Conservation (phyloP, 2,113 vertebrate species). For the Periophthalmodon schlosseri region DNA sequence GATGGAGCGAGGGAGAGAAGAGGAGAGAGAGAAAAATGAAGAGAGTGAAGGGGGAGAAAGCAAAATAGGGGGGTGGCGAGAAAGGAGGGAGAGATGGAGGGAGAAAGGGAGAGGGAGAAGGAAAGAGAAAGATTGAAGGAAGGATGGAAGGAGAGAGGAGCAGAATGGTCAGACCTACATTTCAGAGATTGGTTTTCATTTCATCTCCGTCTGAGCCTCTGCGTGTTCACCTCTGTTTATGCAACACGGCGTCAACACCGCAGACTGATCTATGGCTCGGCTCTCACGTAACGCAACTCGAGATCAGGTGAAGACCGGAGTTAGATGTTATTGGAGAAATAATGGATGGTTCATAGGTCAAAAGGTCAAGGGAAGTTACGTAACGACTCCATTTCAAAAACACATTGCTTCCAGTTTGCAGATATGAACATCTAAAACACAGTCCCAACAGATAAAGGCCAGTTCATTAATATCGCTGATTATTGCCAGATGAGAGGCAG, state of each 20-base stretch:
- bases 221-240: conserved; percentile 31
- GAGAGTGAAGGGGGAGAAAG: too few relatives aligned
- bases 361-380: background rate
- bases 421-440: background rate
- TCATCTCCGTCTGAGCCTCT: conserved; percentile 29
- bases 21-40: too few relatives aligned
- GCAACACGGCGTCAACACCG: conserved; percentile 8
- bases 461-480: too few relatives aligned
- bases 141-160: too few relatives aligned
- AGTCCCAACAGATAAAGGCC: background rate
- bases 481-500: too few relatives aligned
- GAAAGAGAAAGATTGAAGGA: too few relatives aligned
- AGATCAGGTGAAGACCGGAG: background rate
- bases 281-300: background rate
- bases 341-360: background rate
- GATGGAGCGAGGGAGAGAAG: too few relatives aligned
- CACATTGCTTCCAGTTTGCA: background rate
- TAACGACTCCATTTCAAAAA: background rate
- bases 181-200: conserved; percentile 47
- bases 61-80: too few relatives aligned
- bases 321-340: background rate
- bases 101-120: too few relatives aligned
- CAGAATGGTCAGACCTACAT: conserved; percentile 31
- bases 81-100: too few relatives aligned
- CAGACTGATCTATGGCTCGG: background rate